Evolutionary conservation across 2,888 invertebrate genomes (phyloP).

Genomic region (Tenthredo amoena): DNA sequence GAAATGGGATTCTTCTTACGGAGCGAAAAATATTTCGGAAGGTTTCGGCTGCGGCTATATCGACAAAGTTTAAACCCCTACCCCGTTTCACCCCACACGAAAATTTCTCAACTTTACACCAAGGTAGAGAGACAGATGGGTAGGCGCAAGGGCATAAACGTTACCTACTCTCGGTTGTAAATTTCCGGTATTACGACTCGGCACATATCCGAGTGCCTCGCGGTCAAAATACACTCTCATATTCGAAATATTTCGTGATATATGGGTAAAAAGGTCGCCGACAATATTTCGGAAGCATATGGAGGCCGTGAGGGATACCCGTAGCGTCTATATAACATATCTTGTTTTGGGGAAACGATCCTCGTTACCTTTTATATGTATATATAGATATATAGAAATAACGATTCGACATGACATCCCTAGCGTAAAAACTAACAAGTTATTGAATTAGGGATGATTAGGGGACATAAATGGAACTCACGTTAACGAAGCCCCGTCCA

Average conservation of each 20-base stretch:
- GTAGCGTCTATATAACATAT: neutral
- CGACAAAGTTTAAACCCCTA: neutral
- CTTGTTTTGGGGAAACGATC: neutral
- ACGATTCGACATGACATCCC: conserved; percentile 27
- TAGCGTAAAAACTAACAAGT: conserved; percentile 50
- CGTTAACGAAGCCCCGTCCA: conserved; percentile 38
- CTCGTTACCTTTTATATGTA: neutral
- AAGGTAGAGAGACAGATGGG: conserved; percentile 29
- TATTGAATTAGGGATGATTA: conserved; percentile 52
- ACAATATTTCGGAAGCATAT: conserved; percentile 35
- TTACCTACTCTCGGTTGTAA: conserved; percentile 44
- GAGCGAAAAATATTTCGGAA: neutral
- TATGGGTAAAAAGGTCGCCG: neutral
- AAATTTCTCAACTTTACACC: neutral
- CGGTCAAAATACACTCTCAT: neutral
- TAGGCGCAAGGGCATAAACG: conserved; percentile 31
- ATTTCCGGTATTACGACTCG: conserved; percentile 47
- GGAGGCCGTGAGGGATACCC: conserved; percentile 7
- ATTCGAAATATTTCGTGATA: conserved; percentile 7
- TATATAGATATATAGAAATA: neutral
- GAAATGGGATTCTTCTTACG: neutral
- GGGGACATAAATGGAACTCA: conserved; percentile 30
- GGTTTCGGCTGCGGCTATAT: neutral
- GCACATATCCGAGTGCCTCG: neutral
- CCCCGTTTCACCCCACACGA: neutral